These are phyloP conservation scores for Homarus gammarus DNA, from an alignment of 2,888 invertebrate species.

Conservation along the genomic window DNA sequence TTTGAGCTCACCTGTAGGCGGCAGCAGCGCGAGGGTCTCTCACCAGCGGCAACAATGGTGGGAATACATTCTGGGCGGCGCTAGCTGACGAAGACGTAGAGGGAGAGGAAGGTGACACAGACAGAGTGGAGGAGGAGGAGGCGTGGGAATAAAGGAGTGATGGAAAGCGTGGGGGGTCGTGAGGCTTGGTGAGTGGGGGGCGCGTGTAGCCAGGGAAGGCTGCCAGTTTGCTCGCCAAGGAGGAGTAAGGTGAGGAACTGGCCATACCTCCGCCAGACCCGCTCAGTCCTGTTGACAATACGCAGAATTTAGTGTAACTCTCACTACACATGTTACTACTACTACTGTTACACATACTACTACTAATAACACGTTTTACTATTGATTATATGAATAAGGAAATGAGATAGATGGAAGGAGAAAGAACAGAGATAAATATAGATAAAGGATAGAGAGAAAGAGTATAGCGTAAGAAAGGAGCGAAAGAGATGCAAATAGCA, in stretches of 20 bases:
- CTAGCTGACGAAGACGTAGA: conserved; percentile 28
- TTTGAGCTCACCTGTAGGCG: conserved; percentile 41
- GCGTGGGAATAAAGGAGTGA: conserved; percentile 48
- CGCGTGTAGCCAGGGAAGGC: conserved; percentile 48
- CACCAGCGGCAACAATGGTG: conserved; percentile 55
- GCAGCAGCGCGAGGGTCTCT: conserved; percentile 43
- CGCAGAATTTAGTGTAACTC: neutral
- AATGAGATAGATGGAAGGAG: no score
- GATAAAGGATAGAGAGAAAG: no score
- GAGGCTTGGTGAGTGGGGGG: conserved; percentile 44
- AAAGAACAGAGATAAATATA: no score
- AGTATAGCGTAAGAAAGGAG: no score
- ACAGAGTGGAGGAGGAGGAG: conserved; percentile 37
- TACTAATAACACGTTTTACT: conserved; percentile 36
- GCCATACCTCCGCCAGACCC: conserved; percentile 27
- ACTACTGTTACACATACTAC: conserved; percentile 21
- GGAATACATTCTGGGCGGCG: conserved; percentile 48
- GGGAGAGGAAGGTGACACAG: conserved; percentile 32
- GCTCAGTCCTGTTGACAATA: conserved; percentile 20
- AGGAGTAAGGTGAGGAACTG: conserved; percentile 52
- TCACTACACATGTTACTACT: conserved; percentile 13
- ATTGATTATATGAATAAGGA: no score
- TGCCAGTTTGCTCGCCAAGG: conserved; percentile 47
- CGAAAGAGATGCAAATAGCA: no score
- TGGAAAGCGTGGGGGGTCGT: conserved; percentile 38